Evolutionary conservation across 2,797 vertebrate genomes (phyloP), one percentile per base, ranked within the genome.

Genomic region (Oreochromis grahami): DNA sequence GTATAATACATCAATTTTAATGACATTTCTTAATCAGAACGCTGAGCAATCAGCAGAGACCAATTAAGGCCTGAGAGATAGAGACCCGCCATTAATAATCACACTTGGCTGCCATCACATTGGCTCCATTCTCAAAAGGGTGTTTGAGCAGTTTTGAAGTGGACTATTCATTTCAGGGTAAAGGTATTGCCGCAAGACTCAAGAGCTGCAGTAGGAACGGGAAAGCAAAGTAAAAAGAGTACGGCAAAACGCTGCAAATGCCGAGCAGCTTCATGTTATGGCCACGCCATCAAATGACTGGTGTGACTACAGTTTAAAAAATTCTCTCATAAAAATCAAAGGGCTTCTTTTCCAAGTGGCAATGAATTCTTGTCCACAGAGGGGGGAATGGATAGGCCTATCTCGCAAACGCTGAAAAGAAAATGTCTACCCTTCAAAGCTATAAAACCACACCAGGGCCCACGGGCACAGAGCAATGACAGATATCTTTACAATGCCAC

Each of bases 11-110:
- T 94, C 91, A 91, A 94, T 94, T 96, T 93, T 95, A 96, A 97
- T 96, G 93, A 91, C 89, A 85, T 96, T 95, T 95, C 95, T 95
- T 96, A 96, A 97, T 96, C 96, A 94, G 89, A 95, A 95, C 82
- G 89, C 92, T 93, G 89, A 56, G 94, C 94, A 94, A 96, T 95
- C 96, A 96, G 91, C 88, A 88, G 92, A 95, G 95, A 96, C 95
- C 95, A 96, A 97, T 96, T 96, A 96, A 85, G 90, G 88, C 84
- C 91, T 86, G 79, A 90, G 91, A 96, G 96, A 96, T 94, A 93
- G 92, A 93, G 93, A 86, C 86, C 82, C 79, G 17, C 90, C 94
- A 95, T 96, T 95, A 96, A 96, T 96, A 95, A 95, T 91, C 88
- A 90, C 91, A 92, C 91, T 86, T 88, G 85, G 87, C 88, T 82